Evolutionary conservation across 1,140 invertebrate genomes (phyloP).

Genomic region (Conus ventricosus): DNA sequence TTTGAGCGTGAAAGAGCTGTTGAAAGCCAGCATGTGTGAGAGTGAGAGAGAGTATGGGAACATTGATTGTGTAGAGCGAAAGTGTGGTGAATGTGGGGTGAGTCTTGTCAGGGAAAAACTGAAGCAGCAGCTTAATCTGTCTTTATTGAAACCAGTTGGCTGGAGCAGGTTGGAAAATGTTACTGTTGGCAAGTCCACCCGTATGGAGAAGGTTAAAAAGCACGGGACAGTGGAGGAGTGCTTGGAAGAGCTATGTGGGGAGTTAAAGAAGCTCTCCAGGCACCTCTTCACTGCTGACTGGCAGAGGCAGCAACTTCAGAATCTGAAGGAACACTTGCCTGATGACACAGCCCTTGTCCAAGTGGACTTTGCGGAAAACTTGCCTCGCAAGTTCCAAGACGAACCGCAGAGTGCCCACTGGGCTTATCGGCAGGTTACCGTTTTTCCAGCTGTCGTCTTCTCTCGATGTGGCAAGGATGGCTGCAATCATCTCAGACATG

Average conservation of each 20-base stretch:
- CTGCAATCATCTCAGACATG: not conserved
- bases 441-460: not conserved
- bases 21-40: not conserved
- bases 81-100: not conserved
- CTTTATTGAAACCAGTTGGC: not conserved
- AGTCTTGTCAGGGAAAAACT: not conserved
- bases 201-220: not conserved
- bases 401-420: not conserved
- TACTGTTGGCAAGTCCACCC: not conserved
- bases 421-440: not conserved
- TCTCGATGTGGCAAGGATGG: not conserved
- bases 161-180: constrained; percentile 6
- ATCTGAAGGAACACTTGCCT: not conserved
- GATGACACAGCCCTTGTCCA: not conserved
- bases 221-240: not conserved
- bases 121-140: not conserved
- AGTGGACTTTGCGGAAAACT: not conserved
- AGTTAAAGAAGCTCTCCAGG: not conserved
- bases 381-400: not conserved
- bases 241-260: not conserved
- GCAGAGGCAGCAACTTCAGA: not conserved
- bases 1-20: not conserved
- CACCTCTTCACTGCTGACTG: not conserved
- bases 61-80: not conserved
- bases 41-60: not conserved